Evolutionary conservation across 2,113 vertebrate genomes (phyloP).

Genomic region (Rhinolophus sinicus): DNA sequence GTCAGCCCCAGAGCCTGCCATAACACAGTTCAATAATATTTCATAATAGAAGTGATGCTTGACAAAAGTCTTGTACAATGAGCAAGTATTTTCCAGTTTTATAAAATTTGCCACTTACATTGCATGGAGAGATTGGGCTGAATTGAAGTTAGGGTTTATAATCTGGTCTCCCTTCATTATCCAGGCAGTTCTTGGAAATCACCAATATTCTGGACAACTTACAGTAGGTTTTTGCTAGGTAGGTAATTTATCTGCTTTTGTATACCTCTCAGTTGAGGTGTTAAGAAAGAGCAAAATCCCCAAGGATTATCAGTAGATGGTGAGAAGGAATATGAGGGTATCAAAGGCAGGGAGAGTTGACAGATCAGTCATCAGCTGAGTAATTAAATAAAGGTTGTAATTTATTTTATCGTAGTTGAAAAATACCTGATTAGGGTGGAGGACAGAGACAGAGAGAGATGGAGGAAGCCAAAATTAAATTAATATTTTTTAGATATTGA

Average conservation of each 20-base stretch:
- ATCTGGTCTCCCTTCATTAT: neutral
- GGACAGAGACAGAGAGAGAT: neutral
- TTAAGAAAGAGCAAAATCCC: neutral
- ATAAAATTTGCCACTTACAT: neutral
- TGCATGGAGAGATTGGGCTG: neutral
- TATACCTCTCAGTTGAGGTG: neutral
- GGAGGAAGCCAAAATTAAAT: neutral
- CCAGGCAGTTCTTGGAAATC: neutral
- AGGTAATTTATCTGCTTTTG: neutral
- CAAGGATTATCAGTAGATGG: neutral
- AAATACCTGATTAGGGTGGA: neutral
- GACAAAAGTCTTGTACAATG: neutral
- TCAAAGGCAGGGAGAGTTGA: neutral
- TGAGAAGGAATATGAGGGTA: neutral
- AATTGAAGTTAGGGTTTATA: neutral
- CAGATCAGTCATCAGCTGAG: neutral
- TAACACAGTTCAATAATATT: neutral
- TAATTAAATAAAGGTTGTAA: neutral
- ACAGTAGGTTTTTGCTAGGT: neutral
- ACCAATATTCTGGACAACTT: neutral
- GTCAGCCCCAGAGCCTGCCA: neutral
- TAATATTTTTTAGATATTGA: neutral
- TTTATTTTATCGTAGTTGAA: slow-evolving; percentile 20
- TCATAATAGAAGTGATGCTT: neutral
- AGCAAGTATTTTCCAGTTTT: neutral